phyloP scores from a whole-genome alignment of 2,113 vertebrate species.

The Elephantulus edwardii region DNA sequence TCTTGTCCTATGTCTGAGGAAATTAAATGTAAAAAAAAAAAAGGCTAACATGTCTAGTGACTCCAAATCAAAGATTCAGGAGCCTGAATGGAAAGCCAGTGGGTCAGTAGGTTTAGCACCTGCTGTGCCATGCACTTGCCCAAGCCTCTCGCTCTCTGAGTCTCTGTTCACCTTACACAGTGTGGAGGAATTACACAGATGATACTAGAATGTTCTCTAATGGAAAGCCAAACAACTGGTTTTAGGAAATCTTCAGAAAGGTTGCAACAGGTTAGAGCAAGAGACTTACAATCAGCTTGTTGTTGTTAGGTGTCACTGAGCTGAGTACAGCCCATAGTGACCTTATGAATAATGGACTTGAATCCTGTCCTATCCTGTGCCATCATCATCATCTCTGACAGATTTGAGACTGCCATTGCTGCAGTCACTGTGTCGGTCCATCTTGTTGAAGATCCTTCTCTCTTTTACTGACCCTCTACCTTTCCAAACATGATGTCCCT shows the following conservation, averaged over 20 bases:
- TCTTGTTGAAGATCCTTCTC: too few species aligned
- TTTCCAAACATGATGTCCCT: too few species aligned
- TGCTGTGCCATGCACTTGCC: neutral
- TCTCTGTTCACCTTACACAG: neutral
- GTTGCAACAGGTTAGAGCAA: neutral
- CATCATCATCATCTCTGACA: too few species aligned
- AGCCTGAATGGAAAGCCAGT: neutral
- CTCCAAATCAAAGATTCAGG: constrained; percentile 1
- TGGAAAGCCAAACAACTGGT: neutral
- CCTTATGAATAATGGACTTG: too few species aligned
- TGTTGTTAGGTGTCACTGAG: too few species aligned
- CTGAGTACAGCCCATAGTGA: too few species aligned
- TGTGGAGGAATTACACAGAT: neutral
- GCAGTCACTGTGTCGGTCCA: too few species aligned
- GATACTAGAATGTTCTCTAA: constrained; percentile 1
- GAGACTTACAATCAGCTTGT: too few species aligned
- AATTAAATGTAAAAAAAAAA: neutral
- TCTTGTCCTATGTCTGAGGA: neutral
- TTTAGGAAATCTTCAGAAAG: neutral
- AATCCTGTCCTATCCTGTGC: too few species aligned
- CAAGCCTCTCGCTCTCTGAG: neutral
- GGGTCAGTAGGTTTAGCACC: neutral
- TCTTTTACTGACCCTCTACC: too few species aligned
- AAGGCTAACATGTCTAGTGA: neutral
- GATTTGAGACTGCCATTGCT: too few species aligned